Evolutionary conservation across 2,113 vertebrate genomes (phyloP).

Genomic region (Vombatus ursinus): DNA sequence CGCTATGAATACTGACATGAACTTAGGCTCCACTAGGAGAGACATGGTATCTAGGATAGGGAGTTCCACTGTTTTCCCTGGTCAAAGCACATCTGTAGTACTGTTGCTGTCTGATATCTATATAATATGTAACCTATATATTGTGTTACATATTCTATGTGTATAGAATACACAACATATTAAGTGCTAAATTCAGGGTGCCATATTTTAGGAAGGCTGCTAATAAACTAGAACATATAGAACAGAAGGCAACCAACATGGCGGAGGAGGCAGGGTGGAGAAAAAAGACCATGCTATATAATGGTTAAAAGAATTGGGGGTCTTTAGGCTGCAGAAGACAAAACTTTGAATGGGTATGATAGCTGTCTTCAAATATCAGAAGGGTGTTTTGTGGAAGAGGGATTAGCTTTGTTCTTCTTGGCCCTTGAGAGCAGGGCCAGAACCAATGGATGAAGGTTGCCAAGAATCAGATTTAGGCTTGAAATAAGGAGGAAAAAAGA

Average conservation of each 20-base stretch:
- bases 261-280: background rate
- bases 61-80: background rate
- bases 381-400: background rate
- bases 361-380: background rate
- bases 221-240: background rate
- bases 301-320: background rate
- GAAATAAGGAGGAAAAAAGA: background rate
- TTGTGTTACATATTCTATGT: too few species aligned
- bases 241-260: background rate
- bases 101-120: too few species aligned
- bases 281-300: background rate
- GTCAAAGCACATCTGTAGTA: background rate
- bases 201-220: background rate
- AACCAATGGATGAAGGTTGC: background rate
- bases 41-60: background rate
- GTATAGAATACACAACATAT: background rate
- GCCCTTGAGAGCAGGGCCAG: background rate
- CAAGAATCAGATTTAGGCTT: background rate
- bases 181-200: background rate
- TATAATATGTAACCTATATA: too few species aligned
- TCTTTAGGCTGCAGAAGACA: background rate
- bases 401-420: background rate
- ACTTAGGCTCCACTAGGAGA: background rate
- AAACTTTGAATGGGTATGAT: background rate
- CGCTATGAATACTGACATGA: background rate